Evolutionary conservation across 2,888 invertebrate species (phyloP).

Genomic region (Pheosia gnoma): DNA sequence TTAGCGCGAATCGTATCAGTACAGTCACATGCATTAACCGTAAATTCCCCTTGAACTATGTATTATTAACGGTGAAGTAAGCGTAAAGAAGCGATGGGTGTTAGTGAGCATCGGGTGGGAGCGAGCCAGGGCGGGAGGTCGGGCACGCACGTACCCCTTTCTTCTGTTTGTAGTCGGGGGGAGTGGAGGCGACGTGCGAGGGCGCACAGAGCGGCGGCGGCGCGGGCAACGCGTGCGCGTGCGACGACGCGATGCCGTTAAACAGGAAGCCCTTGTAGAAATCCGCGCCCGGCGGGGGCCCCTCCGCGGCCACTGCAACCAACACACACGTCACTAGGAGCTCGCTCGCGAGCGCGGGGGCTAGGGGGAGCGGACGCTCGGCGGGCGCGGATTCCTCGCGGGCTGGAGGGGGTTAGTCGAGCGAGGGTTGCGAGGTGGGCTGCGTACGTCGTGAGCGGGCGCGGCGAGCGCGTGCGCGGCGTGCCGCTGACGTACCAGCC

Average conservation of each 20-base stretch:
- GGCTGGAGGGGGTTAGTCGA: conserved; percentile 34
- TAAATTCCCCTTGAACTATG: no score
- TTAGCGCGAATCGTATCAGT: neutral
- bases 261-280: conserved; percentile 94
- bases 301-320: conserved; percentile 93
- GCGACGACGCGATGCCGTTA: conserved; percentile 84
- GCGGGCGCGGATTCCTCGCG: conserved; percentile 71
- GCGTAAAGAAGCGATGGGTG: conserved; percentile 49
- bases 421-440: conserved; percentile 48
- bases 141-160: conserved; percentile 80
- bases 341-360: conserved; percentile 32
- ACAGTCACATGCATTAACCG: conserved; percentile 9
- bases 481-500: conserved; percentile 93
- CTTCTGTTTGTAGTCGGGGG: conserved; percentile 81
- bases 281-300: conserved; percentile 92
- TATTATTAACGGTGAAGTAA: conserved; percentile 32
- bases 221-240: conserved; percentile 57
- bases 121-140: conserved; percentile 34
- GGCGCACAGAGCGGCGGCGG: conserved; percentile 55
- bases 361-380: conserved; percentile 56
- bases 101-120: conserved; percentile 26
- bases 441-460: conserved; percentile 71
- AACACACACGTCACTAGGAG: conserved; percentile 64
- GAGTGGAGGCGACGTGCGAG: conserved; percentile 60
- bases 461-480: conserved; percentile 70